Conservation (phyloP, 2,797 vertebrate species). For the Platalea minor region DNA sequence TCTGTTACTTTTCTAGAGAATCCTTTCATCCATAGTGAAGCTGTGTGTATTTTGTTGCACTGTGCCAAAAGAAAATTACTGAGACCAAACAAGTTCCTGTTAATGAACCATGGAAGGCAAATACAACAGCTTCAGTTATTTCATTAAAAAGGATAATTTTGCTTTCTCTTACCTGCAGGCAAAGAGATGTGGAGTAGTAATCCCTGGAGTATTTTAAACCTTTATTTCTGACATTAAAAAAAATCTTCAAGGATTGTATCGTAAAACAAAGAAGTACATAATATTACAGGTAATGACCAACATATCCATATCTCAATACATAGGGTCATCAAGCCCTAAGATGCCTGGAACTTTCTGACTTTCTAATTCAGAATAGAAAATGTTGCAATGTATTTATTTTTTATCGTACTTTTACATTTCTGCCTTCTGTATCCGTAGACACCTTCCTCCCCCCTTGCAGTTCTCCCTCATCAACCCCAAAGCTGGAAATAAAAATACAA, state of each 20-base stretch:
- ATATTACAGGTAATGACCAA: background rate
- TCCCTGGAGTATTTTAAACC: background rate
- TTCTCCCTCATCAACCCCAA: background rate
- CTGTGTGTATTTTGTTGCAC: background rate
- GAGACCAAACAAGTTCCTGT: background rate
- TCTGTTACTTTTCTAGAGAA: background rate
- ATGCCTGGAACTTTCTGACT: background rate
- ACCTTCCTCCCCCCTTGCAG: background rate
- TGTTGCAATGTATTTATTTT: background rate
- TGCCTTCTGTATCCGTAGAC: background rate
- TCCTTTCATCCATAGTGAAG: background rate
- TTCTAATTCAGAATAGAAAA: background rate
- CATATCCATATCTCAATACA: background rate
- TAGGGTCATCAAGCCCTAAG: background rate
- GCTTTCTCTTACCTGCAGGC: background rate
- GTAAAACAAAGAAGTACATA: background rate
- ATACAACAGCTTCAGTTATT: background rate
- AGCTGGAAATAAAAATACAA: background rate
- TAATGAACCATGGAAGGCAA: background rate
- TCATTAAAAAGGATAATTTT: background rate
- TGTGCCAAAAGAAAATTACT: background rate
- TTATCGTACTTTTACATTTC: background rate
- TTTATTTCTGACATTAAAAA: background rate
- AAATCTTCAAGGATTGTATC: background rate
- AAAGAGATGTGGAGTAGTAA: background rate